phyloP scores from a whole-genome alignment of 2,797 vertebrate species.

The Euthynnus affinis region DNA sequence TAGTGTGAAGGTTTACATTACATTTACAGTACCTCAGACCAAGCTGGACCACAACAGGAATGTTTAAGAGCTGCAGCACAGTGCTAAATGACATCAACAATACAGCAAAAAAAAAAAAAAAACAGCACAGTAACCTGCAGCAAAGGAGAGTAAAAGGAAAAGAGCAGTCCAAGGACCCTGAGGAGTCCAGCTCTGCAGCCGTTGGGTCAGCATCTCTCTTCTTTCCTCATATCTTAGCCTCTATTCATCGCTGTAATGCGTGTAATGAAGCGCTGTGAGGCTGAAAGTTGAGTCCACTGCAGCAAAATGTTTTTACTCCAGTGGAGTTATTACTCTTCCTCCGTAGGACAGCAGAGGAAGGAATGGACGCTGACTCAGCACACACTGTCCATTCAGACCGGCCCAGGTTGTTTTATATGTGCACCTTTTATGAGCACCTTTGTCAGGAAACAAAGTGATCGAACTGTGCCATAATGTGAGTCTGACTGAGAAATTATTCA shows the following conservation, averaged over 20 bases:
- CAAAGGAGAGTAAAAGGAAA: constrained; percentile 15
- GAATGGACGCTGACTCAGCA: constrained; percentile 78
- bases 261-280: constrained; percentile 77
- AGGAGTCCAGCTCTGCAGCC: constrained; percentile 43
- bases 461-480: constrained; percentile 75
- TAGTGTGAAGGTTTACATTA: no score
- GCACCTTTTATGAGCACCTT: constrained; percentile 69
- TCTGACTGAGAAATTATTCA: constrained; percentile 79
- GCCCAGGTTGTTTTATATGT: constrained; percentile 72
- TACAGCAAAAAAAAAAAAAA: neutral
- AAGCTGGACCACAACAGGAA: neutral
- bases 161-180: constrained; percentile 20
- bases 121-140: neutral
- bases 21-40: neutral
- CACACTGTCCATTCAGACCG: constrained; percentile 57
- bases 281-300: constrained; percentile 74
- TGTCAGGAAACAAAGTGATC: constrained; percentile 76
- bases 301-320: constrained; percentile 81
- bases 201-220: constrained; percentile 52
- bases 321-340: constrained; percentile 75
- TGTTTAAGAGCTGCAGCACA: neutral
- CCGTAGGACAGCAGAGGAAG: constrained; percentile 72
- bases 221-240: constrained; percentile 56
- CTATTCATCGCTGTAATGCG: constrained; percentile 72
- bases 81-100: constrained; percentile 14